Conservation (phyloP, 2,888 invertebrate species). For the Acronicta alni region DNA sequence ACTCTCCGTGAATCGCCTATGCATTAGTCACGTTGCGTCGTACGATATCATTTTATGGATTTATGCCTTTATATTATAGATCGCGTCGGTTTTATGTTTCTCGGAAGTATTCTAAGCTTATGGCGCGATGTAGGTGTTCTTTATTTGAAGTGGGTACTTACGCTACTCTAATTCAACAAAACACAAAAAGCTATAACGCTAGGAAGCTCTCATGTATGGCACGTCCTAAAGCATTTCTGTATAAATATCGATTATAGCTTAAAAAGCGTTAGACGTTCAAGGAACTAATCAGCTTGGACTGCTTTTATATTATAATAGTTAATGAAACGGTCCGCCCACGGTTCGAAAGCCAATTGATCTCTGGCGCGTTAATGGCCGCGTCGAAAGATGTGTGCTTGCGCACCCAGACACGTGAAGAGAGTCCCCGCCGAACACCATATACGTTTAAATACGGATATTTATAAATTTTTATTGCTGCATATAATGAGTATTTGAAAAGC, state of each 20-base stretch:
- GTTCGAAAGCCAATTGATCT: slow-evolving; percentile 82
- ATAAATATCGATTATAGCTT: slow-evolving; percentile 69
- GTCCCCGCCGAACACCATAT: slow-evolving; percentile 71
- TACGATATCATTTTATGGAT: slow-evolving; percentile 81
- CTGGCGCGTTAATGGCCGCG: slow-evolving; percentile 80
- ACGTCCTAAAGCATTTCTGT: slow-evolving; percentile 63
- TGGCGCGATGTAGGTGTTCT: slow-evolving; percentile 62
- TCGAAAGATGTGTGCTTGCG: slow-evolving; percentile 78
- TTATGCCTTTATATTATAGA: slow-evolving; percentile 75
- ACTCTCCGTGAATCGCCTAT: slow-evolving; percentile 77
- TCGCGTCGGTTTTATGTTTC: slow-evolving; percentile 77
- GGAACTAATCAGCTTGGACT: slow-evolving; percentile 83
- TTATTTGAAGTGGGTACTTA: slow-evolving; percentile 55
- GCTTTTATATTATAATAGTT: slow-evolving; percentile 85
- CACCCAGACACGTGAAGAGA: slow-evolving; percentile 71
- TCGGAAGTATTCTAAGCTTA: slow-evolving; percentile 64
- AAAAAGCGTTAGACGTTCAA: slow-evolving; percentile 72
- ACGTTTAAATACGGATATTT: slow-evolving; percentile 73
- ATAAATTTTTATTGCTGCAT: slow-evolving; percentile 67
- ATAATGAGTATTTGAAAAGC: slow-evolving; percentile 70
- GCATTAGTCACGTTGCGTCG: slow-evolving; percentile 83
- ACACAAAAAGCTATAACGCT: slow-evolving; percentile 24
- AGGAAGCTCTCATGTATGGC: slow-evolving; percentile 52
- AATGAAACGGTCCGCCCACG: slow-evolving; percentile 87
- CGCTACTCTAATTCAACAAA: slow-evolving; percentile 37